Conservation (phyloP, 1,140 invertebrate genomes). For the Hycleus phaleratus region DNA sequence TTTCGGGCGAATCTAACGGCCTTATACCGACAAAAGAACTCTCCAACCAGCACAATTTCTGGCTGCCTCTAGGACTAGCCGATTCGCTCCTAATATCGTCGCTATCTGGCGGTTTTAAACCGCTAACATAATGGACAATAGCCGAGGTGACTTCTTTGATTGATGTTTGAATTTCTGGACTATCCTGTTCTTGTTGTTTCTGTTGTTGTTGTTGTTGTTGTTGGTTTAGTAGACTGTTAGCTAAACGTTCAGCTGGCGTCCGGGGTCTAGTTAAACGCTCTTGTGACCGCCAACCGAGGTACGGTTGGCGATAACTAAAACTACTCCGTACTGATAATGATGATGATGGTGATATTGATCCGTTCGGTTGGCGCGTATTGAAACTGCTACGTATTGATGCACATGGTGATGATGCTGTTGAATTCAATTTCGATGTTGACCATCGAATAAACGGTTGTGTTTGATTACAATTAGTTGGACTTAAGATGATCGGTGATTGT, state of each 20-base stretch:
- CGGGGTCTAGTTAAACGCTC: conserved; percentile 67
- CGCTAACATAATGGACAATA: conserved; percentile 86
- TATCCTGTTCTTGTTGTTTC: conserved; percentile 41
- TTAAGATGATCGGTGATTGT: conserved; percentile 34
- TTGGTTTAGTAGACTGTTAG: conserved; percentile 53
- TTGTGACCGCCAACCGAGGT: conserved; percentile 83
- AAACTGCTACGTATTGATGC: conserved; percentile 57
- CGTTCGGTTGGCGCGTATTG: conserved; percentile 42
- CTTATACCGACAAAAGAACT: conserved; percentile 82
- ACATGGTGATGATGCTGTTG: conserved; percentile 58
- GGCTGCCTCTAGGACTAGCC: conserved; percentile 44
- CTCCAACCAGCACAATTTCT: conserved; percentile 75
- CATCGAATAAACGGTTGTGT: conserved; percentile 61
- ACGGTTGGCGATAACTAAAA: conserved; percentile 66
- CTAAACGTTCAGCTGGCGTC: conserved; percentile 74
- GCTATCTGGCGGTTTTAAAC: conserved; percentile 50
- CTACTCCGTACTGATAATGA: conserved; percentile 46
- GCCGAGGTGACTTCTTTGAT: conserved; percentile 89
- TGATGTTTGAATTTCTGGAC: conserved; percentile 76
- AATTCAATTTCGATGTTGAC: conserved; percentile 79
- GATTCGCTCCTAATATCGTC: conserved; percentile 29
- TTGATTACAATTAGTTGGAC: conserved; percentile 28
- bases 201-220: conserved; percentile 28
- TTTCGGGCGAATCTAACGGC: conserved; percentile 75
- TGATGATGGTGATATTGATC: conserved; percentile 34